Evolutionary conservation across 1,140 invertebrate species (phyloP).

Genomic region (Sinonovacula constricta): DNA sequence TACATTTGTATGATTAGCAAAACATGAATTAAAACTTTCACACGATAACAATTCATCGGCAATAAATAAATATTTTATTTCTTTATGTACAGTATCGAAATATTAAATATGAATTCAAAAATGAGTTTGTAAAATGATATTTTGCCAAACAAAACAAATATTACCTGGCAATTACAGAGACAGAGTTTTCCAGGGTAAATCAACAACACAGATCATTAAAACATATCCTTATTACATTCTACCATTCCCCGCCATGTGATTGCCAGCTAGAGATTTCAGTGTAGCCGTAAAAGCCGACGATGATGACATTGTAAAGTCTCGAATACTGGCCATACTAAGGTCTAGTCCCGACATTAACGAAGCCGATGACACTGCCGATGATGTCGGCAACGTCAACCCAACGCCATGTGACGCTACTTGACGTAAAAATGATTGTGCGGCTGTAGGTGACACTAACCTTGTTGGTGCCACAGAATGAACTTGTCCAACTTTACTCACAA

Average conservation of each 20-base stretch:
- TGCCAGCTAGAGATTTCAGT: conserved; percentile 39
- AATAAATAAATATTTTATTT: too few species aligned
- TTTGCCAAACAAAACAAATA: too few species aligned
- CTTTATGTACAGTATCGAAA: too few species aligned
- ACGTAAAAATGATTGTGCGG: conserved; percentile 18
- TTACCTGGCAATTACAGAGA: neutral
- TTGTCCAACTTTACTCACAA: conserved; percentile 5
- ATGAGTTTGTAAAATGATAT: too few species aligned
- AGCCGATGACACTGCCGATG: too few species aligned
- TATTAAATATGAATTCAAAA: too few species aligned
- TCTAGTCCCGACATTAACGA: conserved; percentile 35
- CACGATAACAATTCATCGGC: too few species aligned
- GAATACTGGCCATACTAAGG: conserved; percentile 29
- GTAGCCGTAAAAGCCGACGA: conserved; percentile 49
- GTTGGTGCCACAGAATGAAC: conserved; percentile 10
- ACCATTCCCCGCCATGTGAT: conserved; percentile 18
- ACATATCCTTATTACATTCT: neutral
- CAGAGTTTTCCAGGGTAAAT: neutral
- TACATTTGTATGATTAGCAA: too few species aligned
- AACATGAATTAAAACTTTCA: too few species aligned
- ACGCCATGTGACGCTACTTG: conserved; percentile 32
- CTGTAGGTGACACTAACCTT: neutral
- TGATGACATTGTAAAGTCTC: conserved; percentile 44
- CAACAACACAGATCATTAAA: neutral
- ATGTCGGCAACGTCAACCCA: too few species aligned